phyloP scores from a whole-genome alignment of 1,140 invertebrate species.

The Caenorhabditis brenneri region DNA sequence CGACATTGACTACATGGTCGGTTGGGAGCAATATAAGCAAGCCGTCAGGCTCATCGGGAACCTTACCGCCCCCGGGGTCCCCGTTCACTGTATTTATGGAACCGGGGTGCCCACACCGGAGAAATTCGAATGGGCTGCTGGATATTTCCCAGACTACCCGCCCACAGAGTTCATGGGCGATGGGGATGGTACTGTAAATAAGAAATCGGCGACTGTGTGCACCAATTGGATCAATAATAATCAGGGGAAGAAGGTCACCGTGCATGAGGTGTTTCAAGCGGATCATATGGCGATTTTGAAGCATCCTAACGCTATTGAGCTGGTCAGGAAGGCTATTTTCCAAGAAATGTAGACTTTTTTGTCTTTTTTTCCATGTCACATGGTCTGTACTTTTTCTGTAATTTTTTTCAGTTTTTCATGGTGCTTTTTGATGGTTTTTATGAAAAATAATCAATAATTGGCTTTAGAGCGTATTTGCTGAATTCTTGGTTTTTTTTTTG shows the following conservation, averaged over 20 bases:
- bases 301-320: constrained; percentile 44
- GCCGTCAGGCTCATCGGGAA: constrained; percentile 45
- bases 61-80: constrained; percentile 62
- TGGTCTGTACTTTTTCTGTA: too few relatives aligned
- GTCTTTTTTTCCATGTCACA: too few relatives aligned
- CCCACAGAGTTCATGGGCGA: constrained; percentile 82
- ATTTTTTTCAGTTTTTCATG: too few relatives aligned
- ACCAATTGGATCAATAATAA: constrained; percentile 45
- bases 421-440: too few relatives aligned
- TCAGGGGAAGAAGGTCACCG: constrained; percentile 23
- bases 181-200: constrained; percentile 84
- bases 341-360: background rate
- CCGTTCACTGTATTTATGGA: constrained; percentile 59
- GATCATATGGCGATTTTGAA: constrained; percentile 50
- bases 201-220: constrained; percentile 28
- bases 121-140: constrained; percentile 62
- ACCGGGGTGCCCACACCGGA: constrained; percentile 64
- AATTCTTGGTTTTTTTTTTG: too few relatives aligned
- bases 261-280: constrained; percentile 41
- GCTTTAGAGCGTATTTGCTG: too few relatives aligned
- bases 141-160: constrained; percentile 75
- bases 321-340: constrained; percentile 46
- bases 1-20: constrained; percentile 70
- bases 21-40: constrained; percentile 63
- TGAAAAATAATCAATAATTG: too few relatives aligned